Conservation (phyloP, 2,888 invertebrate species). For the Notodonta dromedarius region DNA sequence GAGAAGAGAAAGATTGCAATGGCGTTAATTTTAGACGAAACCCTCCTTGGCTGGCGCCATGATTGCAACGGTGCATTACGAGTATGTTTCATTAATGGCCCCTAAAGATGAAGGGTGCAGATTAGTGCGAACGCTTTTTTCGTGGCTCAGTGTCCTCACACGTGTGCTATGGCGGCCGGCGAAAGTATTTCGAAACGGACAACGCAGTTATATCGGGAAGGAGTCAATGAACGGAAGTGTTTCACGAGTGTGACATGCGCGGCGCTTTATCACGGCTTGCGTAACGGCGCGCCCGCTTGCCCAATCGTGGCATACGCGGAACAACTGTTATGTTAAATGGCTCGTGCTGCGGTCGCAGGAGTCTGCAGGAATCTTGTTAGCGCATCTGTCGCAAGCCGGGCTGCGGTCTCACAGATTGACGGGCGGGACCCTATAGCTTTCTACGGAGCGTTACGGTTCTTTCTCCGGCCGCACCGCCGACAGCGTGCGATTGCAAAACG, state of each 20-base stretch:
- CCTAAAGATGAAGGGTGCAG: slow-evolving; percentile 61
- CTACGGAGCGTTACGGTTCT: slow-evolving; percentile 51
- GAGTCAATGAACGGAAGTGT: slow-evolving; percentile 84
- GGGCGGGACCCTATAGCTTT: slow-evolving; percentile 42
- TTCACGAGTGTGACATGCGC: slow-evolving; percentile 80
- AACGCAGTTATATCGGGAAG: slow-evolving; percentile 77
- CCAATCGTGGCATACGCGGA: slow-evolving; percentile 62
- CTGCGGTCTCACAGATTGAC: slow-evolving; percentile 51
- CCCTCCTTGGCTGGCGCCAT: slow-evolving; percentile 38
- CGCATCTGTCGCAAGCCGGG: slow-evolving; percentile 58
- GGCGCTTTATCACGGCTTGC: slow-evolving; percentile 76
- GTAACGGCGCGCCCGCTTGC: slow-evolving; percentile 71
- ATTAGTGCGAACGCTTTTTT: slow-evolving; percentile 42
- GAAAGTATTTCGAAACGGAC: slow-evolving; percentile 74
- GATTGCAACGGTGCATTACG: slow-evolving; percentile 35
- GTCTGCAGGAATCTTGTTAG: slow-evolving; percentile 63
- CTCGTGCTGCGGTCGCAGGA: slow-evolving; percentile 59
- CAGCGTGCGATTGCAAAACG: slow-evolving; percentile 79
- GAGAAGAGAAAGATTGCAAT: slow-evolving; percentile 53
- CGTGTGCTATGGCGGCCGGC: slow-evolving; percentile 60
- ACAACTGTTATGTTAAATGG: slow-evolving; percentile 48
- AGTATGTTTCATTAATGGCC: slow-evolving; percentile 57
- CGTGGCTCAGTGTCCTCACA: slow-evolving; percentile 47
- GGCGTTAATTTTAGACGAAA: slow-evolving; percentile 26
- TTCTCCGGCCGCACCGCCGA: slow-evolving; percentile 48